phyloP scores from a whole-genome alignment of 1,140 invertebrate genomes.

The Papilio polyxenes region DNA sequence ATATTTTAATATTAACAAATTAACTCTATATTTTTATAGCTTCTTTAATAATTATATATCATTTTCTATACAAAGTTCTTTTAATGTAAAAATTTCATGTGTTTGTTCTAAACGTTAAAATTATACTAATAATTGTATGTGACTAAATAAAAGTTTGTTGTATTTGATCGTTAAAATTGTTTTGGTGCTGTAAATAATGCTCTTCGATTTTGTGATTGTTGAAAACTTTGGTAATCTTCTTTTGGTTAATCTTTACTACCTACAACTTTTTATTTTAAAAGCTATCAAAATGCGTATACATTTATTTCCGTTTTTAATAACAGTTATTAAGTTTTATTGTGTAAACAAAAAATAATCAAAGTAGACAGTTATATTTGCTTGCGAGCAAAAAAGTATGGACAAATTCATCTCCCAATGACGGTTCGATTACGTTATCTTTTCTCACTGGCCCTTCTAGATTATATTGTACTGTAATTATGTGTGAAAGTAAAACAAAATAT shows the following conservation, averaged over 20 bases:
- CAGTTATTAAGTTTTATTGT: too few species aligned
- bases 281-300: too few species aligned
- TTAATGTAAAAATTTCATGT: background rate
- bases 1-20: background rate
- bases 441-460: background rate
- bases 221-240: background rate
- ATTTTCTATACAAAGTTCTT: background rate
- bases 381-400: background rate
- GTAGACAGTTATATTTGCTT: background rate
- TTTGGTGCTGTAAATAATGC: slow-evolving; percentile 30
- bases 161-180: background rate
- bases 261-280: too few species aligned
- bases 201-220: slow-evolving; percentile 27
- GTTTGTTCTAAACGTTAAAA: background rate
- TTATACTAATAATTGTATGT: background rate
- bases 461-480: too few species aligned
- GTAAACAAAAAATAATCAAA: too few species aligned
- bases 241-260: background rate
- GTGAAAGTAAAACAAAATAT: background rate
- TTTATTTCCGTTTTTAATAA: too few species aligned
- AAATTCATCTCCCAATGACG: background rate
- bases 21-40: slow-evolving; percentile 5
- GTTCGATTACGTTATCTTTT: background rate
- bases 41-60: background rate
- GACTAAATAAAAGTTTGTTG: slow-evolving; percentile 1